Evolutionary conservation across 2,888 invertebrate genomes (phyloP).

Genomic region (Drosophila rubida): DNA sequence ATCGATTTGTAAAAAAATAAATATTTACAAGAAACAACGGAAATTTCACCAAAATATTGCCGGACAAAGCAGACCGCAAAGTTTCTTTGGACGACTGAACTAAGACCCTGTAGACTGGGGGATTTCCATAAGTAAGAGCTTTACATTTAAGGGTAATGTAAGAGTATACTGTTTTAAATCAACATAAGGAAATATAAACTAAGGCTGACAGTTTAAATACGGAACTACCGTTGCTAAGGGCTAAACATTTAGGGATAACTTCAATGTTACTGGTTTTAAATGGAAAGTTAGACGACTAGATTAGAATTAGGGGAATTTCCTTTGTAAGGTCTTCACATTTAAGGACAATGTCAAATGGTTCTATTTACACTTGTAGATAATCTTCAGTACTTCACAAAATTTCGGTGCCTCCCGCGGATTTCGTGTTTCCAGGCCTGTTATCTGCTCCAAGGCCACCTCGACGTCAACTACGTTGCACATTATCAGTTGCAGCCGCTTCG

Average conservation of each 20-base stretch:
- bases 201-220: no score
- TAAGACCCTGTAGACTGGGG: no score
- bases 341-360: conserved; percentile 5
- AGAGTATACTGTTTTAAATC: no score
- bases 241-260: not conserved
- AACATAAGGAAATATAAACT: no score
- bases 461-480: conserved; percentile 67
- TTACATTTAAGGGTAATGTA: not conserved
- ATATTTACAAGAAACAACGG: conserved; percentile 15
- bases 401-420: conserved; percentile 58
- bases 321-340: not conserved
- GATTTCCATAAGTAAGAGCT: not conserved
- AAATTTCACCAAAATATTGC: not conserved
- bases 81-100: not conserved
- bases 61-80: not conserved
- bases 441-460: conserved; percentile 65
- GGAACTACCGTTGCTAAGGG: not conserved
- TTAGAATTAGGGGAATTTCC: not conserved
- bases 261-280: not conserved
- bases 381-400: conserved; percentile 59
- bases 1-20: conserved; percentile 21
- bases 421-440: conserved; percentile 65
- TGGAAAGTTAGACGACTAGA: conserved; percentile 1
- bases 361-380: conserved; percentile 61
- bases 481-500: conserved; percentile 59